These are phyloP conservation scores for Myiozetetes cayanensis DNA, from an alignment of 2,113 vertebrate species.

Conservation along the genomic window DNA sequence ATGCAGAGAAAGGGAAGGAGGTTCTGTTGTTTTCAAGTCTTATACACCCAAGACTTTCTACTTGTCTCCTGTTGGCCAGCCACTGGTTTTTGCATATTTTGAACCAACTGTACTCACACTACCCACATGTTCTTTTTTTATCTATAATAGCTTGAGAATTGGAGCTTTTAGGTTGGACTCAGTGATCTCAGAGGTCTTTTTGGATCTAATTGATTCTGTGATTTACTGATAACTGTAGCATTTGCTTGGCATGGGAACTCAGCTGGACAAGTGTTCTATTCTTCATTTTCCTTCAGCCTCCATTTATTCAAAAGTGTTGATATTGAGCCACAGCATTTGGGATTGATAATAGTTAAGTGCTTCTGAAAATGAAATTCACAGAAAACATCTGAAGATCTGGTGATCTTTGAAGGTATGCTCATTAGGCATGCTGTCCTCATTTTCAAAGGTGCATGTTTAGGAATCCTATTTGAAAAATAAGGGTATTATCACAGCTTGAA, in stretches of 20 bases:
- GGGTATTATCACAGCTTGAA: neutral
- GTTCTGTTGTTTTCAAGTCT: neutral
- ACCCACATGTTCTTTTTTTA: neutral
- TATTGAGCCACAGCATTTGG: neutral
- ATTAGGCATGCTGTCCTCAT: neutral
- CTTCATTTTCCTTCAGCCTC: neutral
- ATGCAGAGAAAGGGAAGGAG: neutral
- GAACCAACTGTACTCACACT: neutral
- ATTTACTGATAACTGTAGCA: neutral
- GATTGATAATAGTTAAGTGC: neutral
- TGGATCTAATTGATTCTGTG: neutral
- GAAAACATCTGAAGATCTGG: neutral
- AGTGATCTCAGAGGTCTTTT: neutral
- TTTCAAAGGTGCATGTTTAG: neutral
- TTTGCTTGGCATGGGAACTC: neutral
- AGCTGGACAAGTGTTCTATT: neutral
- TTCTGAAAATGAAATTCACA: neutral
- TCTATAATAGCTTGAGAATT: neutral
- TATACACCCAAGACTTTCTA: neutral
- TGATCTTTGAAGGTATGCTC: neutral
- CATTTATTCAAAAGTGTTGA: neutral
- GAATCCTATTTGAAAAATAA: neutral
- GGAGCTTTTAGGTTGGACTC: neutral
- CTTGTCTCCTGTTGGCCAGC: neutral
- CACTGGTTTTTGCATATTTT: neutral